Evolutionary conservation across 2,113 vertebrate species (phyloP).

Genomic region (Limnothrissa miodon): DNA sequence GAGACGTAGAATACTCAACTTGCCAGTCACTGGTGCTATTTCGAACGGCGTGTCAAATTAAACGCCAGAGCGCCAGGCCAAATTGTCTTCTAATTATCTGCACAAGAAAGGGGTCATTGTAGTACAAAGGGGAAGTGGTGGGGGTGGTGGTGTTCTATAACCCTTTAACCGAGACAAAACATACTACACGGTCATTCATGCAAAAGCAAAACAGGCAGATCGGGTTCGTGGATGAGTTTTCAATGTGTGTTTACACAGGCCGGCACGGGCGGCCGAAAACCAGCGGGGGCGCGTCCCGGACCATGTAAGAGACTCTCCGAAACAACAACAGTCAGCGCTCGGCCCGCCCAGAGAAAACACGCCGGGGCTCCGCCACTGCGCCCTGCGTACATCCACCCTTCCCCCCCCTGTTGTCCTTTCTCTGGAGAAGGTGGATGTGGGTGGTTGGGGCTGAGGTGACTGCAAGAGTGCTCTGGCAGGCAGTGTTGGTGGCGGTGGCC

Average conservation of each 20-base stretch:
- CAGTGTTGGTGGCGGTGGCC: neutral
- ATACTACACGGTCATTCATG: neutral
- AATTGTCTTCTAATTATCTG: neutral
- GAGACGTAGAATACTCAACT: neutral
- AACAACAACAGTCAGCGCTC: conserved; percentile 12
- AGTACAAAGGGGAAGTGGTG: neutral
- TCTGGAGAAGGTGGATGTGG: neutral
- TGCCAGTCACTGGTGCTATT: neutral
- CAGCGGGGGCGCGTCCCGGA: conserved; percentile 13
- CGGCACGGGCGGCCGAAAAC: neutral
- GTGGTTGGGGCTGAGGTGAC: neutral
- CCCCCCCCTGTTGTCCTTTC: neutral
- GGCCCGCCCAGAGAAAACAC: neutral
- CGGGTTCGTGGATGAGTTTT: neutral
- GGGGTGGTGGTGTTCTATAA: neutral
- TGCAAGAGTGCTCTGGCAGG: too few species aligned
- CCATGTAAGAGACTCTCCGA: neutral
- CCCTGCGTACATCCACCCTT: too few species aligned
- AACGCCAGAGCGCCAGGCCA: neutral
- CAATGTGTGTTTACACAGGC: conserved; percentile 13
- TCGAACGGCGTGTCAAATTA: neutral
- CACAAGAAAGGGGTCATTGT: neutral
- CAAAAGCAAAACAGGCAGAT: neutral
- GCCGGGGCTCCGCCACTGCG: neutral
- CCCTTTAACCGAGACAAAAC: conserved; percentile 15